phyloP scores from a whole-genome alignment of 2,113 vertebrate species.

The Xyliphius kryptos region DNA sequence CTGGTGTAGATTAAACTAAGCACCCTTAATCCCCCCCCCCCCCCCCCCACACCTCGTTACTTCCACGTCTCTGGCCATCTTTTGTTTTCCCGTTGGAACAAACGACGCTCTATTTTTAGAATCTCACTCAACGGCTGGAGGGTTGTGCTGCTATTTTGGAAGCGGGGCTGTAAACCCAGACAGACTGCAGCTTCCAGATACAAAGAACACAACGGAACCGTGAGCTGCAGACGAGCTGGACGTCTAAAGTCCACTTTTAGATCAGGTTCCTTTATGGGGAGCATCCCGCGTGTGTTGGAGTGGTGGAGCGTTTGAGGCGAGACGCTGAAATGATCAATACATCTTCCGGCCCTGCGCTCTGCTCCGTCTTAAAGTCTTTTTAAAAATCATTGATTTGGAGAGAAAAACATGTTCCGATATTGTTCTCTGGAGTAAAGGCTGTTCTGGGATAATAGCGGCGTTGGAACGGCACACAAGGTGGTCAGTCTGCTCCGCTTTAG shows the following conservation, averaged over 20 bases:
- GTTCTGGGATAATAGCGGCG: conserved; percentile 14
- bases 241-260: too few relatives aligned
- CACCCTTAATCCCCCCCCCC: too few relatives aligned
- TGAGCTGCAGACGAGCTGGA: too few relatives aligned
- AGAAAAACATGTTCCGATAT: neutral
- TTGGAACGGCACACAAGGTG: conserved; percentile 10
- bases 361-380: neutral
- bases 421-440: neutral
- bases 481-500: conserved; percentile 33
- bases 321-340: too few relatives aligned
- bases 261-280: too few relatives aligned
- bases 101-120: neutral
- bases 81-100: neutral
- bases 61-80: neutral
- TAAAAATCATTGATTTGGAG: neutral
- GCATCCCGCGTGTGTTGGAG: too few relatives aligned
- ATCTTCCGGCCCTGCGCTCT: too few relatives aligned
- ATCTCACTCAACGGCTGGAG: neutral
- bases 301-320: too few relatives aligned
- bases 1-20: too few relatives aligned
- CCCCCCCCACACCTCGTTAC: too few relatives aligned
- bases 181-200: neutral
- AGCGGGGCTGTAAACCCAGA: neutral
- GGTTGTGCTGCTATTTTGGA: neutral
- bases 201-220: neutral